A percentile compares a stretch with the other conserved stretches of the same genome.
Conservation (phyloP, 2,888 invertebrate genomes). For the Cylindroiulus punctatus region DNA sequence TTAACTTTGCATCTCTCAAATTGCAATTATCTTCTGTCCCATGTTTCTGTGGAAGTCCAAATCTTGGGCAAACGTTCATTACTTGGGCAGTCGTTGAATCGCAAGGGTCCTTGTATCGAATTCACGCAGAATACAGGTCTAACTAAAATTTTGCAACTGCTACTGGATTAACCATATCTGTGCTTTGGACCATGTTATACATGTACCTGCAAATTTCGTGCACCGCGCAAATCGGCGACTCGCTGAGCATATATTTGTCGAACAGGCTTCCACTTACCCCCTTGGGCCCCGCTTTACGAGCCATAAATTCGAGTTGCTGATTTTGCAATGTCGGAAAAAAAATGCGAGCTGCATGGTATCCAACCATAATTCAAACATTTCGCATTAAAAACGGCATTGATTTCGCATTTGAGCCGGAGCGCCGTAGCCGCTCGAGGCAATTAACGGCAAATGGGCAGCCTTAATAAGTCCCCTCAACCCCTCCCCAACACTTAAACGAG, state of each 20-base stretch:
- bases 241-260: slow-evolving; percentile 30
- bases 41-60: no score
- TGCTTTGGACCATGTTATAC: no score
- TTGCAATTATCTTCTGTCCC: no score
- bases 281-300: not conserved
- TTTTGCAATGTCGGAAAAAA: slow-evolving; percentile 4
- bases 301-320: slow-evolving; percentile 37
- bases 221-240: not conserved
- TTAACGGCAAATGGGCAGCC: slow-evolving; percentile 2
- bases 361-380: not conserved
- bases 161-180: no score
- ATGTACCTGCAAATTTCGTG: not conserved
- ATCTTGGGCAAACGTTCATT: no score
- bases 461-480: slow-evolving; percentile 19
- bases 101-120: no score
- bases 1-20: no score
- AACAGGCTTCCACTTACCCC: not conserved
- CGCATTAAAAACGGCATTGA: slow-evolving; percentile 25
- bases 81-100: no score
- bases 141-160: no score
- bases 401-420: slow-evolving; percentile 5
- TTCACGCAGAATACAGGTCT: no score
- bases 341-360: not conserved
- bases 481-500: slow-evolving; percentile 38
- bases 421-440: slow-evolving; percentile 10